A percentile compares a stretch with the other conserved stretches of the same genome.
phyloP scores from a whole-genome alignment of 2,888 invertebrate species.

The Synanthedon tipuliformis region DNA sequence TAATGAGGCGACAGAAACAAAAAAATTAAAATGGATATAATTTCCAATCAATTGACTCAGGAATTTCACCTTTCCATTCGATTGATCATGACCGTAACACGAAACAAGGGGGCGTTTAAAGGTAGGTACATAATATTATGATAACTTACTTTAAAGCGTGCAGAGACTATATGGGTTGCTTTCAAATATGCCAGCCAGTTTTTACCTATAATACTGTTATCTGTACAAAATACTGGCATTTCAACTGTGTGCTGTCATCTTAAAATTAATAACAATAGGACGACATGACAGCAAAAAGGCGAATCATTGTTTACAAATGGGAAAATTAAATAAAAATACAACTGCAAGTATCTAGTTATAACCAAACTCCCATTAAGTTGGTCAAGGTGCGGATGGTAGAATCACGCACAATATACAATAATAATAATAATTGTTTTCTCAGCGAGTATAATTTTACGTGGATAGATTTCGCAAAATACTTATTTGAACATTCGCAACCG shows the following conservation, averaged over 20 bases:
- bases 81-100: constrained; percentile 14
- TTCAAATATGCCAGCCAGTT: too few species aligned
- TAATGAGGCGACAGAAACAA: not conserved
- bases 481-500: not conserved
- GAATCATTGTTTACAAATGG: constrained; percentile 24
- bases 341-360: constrained; percentile 3
- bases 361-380: constrained; percentile 21
- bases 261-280: constrained; percentile 18
- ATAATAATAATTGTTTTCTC: not conserved
- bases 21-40: not conserved
- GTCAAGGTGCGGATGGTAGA: constrained; percentile 22
- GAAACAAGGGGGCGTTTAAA: constrained; percentile 2
- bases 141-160: too few species aligned
- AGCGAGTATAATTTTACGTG: not conserved
- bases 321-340: constrained; percentile 13
- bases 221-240: too few species aligned
- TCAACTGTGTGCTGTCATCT: too few species aligned
- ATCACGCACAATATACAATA: not conserved
- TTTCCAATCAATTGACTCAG: constrained; percentile 2
- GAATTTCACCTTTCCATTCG: constrained; percentile 5
- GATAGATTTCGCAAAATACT: not conserved
- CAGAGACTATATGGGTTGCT: too few species aligned
- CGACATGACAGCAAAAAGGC: constrained; percentile 22
- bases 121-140: too few species aligned
- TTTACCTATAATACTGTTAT: too few species aligned